Evolutionary conservation across 2,113 vertebrate genomes (phyloP), one percentile per base, ranked within the genome.

Genomic region (Neomonachus schauinslandi): DNA sequence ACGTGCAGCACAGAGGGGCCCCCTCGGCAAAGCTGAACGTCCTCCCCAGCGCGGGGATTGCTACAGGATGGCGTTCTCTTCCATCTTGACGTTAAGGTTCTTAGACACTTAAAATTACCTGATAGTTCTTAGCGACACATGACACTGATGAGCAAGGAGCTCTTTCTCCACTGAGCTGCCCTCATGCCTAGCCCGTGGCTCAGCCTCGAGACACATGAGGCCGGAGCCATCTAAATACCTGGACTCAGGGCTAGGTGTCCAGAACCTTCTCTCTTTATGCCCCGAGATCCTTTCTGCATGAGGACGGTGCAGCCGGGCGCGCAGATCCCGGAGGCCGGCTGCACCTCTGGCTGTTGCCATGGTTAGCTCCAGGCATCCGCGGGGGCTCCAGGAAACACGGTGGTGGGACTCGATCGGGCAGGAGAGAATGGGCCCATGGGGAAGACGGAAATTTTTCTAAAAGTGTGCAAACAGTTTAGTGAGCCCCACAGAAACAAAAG

Each of bases 261-360:
- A n/a, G 89, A 93, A 51, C 55, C 12, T 51, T 65, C 63, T 82
- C 24, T n/a, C 57, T 87, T 36, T 21, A 4, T 46, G 33, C 49
- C 53, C 42, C 2, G 19, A 61, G 24, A 21, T 26, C 26, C 61
- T 22, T 57, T 67, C 84, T 65, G 61, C 21, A 19, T 0, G 19
- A 11, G 22, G 84, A 67, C 61, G 83, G 89, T 46, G 94, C 79
- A 15, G 82, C 72, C 1, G 77, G 86, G 33, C 11, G 33, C 5
- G 11, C 11, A 12, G 67, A 26, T 65, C 0, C 7, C 7, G 61
- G 46, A 10, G 24, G n/a, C 19, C 1, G 19, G 33, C 65, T 2
- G 1, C 74, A 9, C 77, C 69, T 53, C 46, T 11, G 5, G 22
- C 53, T 4, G 97, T 98, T 97, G 97, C 97, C 97, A 97, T 98